Percentiles rank a stretch among this genome's conserved stretches.
phyloP scores from a whole-genome alignment of 2,113 vertebrate species.

The Salminus brasiliensis region DNA sequence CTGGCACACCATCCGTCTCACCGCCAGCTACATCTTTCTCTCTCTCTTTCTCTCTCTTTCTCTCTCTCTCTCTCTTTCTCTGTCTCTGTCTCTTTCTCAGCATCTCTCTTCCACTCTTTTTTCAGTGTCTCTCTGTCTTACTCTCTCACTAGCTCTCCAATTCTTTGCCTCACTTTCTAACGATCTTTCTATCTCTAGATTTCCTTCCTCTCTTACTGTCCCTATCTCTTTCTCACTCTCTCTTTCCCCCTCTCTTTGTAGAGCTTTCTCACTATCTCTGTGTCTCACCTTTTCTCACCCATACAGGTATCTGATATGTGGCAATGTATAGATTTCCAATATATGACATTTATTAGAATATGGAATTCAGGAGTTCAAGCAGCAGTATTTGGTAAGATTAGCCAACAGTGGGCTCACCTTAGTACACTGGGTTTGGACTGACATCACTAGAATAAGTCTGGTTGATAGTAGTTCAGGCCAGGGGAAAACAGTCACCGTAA shows the following conservation, averaged over 20 bases:
- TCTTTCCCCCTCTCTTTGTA: not conserved
- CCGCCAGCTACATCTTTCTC: slow-evolving; percentile 28
- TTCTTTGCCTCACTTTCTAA: not conserved
- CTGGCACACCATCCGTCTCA: slow-evolving; percentile 57
- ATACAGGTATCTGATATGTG: not conserved
- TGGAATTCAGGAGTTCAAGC: too few species aligned
- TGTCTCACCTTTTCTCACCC: not conserved
- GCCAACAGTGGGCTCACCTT: too few species aligned
- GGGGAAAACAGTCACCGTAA: too few species aligned
- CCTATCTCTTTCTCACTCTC: not conserved
- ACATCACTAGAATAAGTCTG: too few species aligned
- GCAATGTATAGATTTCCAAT: too few species aligned
- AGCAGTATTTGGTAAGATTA: too few species aligned
- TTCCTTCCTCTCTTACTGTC: not conserved
- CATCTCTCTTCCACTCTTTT: not conserved
- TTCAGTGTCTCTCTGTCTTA: not conserved
- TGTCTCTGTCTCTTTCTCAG: not conserved
- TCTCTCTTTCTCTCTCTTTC: slow-evolving; percentile 11
- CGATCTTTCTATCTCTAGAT: not conserved
- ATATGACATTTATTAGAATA: too few species aligned
- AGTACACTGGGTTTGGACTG: too few species aligned
- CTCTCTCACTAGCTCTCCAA: not conserved
- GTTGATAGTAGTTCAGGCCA: too few species aligned
- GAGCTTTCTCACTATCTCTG: not conserved
- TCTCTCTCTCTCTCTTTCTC: not conserved